These are phyloP conservation scores for Neuroterus valhalla DNA, from an alignment of 1,140 invertebrate genomes.

Conservation along the genomic window DNA sequence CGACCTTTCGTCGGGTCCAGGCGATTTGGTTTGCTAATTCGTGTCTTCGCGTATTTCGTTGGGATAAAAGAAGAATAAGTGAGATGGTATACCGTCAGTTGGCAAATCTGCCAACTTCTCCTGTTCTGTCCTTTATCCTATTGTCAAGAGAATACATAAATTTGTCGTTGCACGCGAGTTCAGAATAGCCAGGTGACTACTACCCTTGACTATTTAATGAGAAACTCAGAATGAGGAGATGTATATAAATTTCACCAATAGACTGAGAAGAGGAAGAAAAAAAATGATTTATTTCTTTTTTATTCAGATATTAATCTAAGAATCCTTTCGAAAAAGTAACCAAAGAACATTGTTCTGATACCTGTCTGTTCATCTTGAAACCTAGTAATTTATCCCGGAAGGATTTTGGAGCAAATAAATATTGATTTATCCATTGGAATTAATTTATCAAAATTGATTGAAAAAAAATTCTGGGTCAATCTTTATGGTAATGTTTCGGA, in stretches of 20 bases:
- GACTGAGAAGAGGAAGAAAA: background rate
- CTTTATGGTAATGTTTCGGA: too few relatives aligned
- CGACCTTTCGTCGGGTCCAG: conserved; percentile 5
- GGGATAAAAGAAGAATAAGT: background rate
- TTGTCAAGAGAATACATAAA: conserved; percentile 64
- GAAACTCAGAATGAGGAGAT: background rate
- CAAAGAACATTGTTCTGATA: too few relatives aligned
- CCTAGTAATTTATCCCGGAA: too few relatives aligned
- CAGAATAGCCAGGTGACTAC: conserved; percentile 36
- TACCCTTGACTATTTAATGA: background rate
- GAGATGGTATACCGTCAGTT: conserved; percentile 44
- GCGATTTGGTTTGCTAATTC: conserved; percentile 29
- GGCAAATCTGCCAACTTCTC: conserved; percentile 61
- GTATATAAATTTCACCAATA: background rate
- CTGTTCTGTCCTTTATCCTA: conserved; percentile 52
- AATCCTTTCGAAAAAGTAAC: too few relatives aligned
- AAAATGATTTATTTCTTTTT: background rate
- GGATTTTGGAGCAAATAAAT: too few relatives aligned
- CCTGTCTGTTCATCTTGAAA: too few relatives aligned
- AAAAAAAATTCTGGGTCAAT: too few relatives aligned
- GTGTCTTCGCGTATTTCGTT: conserved; percentile 26
- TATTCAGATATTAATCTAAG: background rate
- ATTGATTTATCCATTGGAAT: too few relatives aligned
- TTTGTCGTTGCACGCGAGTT: conserved; percentile 46
- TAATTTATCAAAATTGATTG: too few relatives aligned